Base-by-base conservation (phyloP, 2,888 invertebrate species). In the Tortrix viridana region DNA sequence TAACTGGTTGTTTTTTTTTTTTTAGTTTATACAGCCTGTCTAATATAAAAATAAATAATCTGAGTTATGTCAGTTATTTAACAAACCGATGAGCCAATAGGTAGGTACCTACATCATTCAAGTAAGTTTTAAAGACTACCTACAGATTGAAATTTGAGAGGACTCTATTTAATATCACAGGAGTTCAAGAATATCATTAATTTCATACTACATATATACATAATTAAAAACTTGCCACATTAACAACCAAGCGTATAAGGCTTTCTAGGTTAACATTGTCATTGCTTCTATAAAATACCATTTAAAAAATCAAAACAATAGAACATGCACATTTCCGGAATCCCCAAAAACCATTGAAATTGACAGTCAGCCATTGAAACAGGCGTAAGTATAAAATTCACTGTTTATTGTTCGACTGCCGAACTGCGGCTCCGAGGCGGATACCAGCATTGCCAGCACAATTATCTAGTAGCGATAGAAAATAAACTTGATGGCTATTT, bases 321-420 rank as follows among this genome's bases (percentile, higher is more conserved):
- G 44, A 46, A 55, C 37, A 32, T 12, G 9, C 32, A 32, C 12
- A 32, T 52, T n/a, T 37, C 37, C 52, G 9, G 37, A 50, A 50
- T 37, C 18, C 6, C 20, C 37, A 14, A 50, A 49, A 49, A 20
- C 19, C 32, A 3, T 32, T 12, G 12, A 32, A 32, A 32, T 32
- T 7, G 50, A 19, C 32, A 19, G 50, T 19, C 16, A 19, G 37
- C 37, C 32, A 37, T 50, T 37, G 19, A 50, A 50, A 37, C 20
- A 44, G 54, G 14, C 22, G 38, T 7, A 16, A 43, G 26, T 5
- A 58, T 50, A 50, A 26, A 59, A 50, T 50, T 50, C 26, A 37
- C 20, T 59, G 44, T 60, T 57, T 46, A 62, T 62, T 57, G 56
- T 62, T 49, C 61, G 56, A 43, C 56, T 23, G 62, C 56, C 50